phyloP scores from a whole-genome alignment of 2,888 invertebrate genomes.

The Seira musarum region DNA sequence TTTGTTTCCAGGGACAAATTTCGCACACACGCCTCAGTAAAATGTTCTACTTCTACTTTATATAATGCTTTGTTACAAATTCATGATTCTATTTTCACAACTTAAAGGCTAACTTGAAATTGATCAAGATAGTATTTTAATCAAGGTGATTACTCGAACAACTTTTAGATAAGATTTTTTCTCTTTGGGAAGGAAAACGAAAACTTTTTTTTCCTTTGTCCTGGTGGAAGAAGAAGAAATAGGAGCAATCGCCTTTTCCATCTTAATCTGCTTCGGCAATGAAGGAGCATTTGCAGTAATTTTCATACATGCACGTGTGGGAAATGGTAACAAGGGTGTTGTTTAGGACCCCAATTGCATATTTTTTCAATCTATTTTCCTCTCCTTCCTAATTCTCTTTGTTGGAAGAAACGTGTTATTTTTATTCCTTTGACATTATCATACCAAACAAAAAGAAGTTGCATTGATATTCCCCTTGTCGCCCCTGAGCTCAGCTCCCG shows the following conservation, averaged over 20 bases:
- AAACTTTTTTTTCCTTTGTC: too few relatives aligned
- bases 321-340: slow-evolving; percentile 25
- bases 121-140: too few relatives aligned
- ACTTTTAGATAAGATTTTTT: too few relatives aligned
- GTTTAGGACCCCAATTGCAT: slow-evolving; percentile 28
- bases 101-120: too few relatives aligned
- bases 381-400: background rate
- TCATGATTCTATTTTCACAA: too few relatives aligned
- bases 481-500: background rate
- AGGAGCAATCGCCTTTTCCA: slow-evolving; percentile 5
- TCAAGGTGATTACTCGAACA: too few relatives aligned
- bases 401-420: slow-evolving; percentile 9
- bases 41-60: too few relatives aligned
- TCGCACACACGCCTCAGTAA: too few relatives aligned
- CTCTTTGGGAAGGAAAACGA: too few relatives aligned
- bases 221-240: too few relatives aligned
- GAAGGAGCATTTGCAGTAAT: background rate
- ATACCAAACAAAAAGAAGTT: background rate
- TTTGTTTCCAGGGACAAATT: background rate
- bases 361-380: slow-evolving; percentile 35
- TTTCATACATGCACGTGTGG: background rate
- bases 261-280: background rate
- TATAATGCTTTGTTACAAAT: too few relatives aligned
- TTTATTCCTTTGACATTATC: slow-evolving; percentile 6
- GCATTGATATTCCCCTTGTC: background rate